Evolutionary conservation across 2,888 invertebrate genomes (phyloP).

Genomic region (Taphrorychus bicolor): DNA sequence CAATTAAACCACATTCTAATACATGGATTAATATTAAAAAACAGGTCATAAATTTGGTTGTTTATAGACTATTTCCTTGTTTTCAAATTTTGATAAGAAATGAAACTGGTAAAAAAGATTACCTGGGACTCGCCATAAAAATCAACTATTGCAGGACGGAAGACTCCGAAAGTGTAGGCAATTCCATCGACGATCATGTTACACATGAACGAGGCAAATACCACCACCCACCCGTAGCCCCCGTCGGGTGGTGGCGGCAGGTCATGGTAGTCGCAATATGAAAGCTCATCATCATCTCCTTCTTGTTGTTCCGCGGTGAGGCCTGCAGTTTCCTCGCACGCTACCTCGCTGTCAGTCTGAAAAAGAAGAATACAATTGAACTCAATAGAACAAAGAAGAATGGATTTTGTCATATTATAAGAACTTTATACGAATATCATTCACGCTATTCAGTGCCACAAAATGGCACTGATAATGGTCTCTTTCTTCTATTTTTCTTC

Average conservation of each 20-base stretch:
- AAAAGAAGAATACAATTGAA: conserved; percentile 51
- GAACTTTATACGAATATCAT: too few relatives aligned
- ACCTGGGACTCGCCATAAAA: conserved; percentile 82
- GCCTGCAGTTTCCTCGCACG: conserved; percentile 83
- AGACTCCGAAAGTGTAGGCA: conserved; percentile 97
- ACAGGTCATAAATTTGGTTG: too few relatives aligned
- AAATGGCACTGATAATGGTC: too few relatives aligned
- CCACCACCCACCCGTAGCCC: conserved; percentile 94
- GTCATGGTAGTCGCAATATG: conserved; percentile 75
- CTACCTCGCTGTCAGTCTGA: conserved; percentile 87
- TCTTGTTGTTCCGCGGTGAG: conserved; percentile 71
- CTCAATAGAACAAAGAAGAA: neutral
- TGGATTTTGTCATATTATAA: neutral
- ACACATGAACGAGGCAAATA: conserved; percentile 95
- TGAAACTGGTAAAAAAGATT: neutral
- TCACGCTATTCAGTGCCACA: too few relatives aligned
- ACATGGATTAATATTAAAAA: neutral
- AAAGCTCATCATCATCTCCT: conserved; percentile 66
- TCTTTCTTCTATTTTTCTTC: too few relatives aligned
- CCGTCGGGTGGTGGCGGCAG: conserved; percentile 89
- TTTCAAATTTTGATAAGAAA: neutral
- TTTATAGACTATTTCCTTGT: neutral
- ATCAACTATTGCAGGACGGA: conserved; percentile 79
- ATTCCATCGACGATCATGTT: conserved; percentile 99
- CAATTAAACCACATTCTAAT: too few relatives aligned